These are phyloP conservation scores for Hystrix brachyura DNA, from an alignment of 2,113 vertebrate genomes.

Conservation along the genomic window DNA sequence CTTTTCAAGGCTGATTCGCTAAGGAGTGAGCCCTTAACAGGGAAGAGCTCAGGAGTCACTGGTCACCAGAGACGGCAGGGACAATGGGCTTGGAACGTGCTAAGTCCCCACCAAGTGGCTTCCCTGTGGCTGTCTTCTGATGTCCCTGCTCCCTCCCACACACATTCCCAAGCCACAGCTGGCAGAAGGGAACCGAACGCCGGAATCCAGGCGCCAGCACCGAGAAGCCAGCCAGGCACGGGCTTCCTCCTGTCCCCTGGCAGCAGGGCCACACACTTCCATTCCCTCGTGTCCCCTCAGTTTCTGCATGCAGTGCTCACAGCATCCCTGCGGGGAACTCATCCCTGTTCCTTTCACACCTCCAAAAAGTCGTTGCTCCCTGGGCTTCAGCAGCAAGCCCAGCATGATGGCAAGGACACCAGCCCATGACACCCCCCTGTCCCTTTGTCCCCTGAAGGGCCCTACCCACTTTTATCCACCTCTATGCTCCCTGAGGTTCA, in stretches of 20 bases:
- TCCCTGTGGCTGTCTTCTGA: background rate
- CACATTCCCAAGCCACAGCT: background rate
- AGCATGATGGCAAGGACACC: background rate
- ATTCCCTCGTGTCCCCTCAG: background rate
- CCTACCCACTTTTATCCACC: accelerated
- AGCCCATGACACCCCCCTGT: background rate
- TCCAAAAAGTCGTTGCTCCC: background rate
- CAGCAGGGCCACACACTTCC: background rate
- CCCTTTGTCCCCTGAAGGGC: accelerated
- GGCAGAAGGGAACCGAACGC: background rate
- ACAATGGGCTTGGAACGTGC: background rate
- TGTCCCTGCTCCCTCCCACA: background rate
- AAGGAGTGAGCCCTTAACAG: background rate
- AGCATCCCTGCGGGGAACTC: background rate
- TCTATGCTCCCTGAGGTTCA: background rate
- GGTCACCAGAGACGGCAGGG: background rate
- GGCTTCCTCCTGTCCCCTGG: background rate
- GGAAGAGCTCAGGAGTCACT: background rate
- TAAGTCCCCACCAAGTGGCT: background rate
- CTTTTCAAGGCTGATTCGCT: background rate
- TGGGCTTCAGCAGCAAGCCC: background rate
- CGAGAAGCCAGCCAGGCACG: background rate
- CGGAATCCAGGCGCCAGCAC: background rate
- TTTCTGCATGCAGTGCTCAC: background rate
- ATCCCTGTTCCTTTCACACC: background rate